Evolutionary conservation across 2,113 vertebrate species (phyloP).

Genomic region (Panthera uncia): DNA sequence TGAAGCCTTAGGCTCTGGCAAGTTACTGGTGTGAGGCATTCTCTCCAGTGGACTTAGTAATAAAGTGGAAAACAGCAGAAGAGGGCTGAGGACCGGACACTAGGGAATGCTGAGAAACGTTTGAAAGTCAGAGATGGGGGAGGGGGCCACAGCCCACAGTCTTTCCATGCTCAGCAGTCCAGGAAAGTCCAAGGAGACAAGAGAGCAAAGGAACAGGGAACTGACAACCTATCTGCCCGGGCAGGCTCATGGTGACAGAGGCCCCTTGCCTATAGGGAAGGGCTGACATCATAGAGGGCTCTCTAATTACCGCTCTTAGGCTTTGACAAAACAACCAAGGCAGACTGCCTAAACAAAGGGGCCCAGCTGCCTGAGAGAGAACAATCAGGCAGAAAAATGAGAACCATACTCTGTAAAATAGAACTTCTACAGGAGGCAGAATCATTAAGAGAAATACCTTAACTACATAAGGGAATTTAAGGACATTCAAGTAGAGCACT

Average conservation of each 20-base stretch:
- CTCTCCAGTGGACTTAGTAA: neutral
- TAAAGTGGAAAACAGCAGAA: neutral
- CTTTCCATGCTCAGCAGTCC: neutral
- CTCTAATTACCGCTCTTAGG: neutral
- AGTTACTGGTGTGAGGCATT: neutral
- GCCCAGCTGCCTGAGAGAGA: neutral
- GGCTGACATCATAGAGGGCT: neutral
- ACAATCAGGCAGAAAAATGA: neutral
- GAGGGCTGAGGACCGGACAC: neutral
- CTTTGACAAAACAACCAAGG: neutral
- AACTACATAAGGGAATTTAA: neutral
- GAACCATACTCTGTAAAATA: neutral
- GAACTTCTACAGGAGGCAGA: neutral
- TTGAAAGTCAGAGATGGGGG: neutral
- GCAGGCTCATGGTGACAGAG: rapidly evolving
- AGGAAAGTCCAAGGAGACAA: neutral
- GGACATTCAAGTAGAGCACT: neutral
- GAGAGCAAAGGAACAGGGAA: neutral
- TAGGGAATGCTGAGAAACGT: neutral
- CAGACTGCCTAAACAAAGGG: neutral
- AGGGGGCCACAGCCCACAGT: neutral
- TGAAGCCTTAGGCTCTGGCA: neutral
- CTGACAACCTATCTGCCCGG: neutral
- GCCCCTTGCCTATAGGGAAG: neutral
- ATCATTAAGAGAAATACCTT: neutral